Base-by-base conservation (phyloP, 2,797 vertebrate genomes). In the Onychomys arenicola region DNA sequence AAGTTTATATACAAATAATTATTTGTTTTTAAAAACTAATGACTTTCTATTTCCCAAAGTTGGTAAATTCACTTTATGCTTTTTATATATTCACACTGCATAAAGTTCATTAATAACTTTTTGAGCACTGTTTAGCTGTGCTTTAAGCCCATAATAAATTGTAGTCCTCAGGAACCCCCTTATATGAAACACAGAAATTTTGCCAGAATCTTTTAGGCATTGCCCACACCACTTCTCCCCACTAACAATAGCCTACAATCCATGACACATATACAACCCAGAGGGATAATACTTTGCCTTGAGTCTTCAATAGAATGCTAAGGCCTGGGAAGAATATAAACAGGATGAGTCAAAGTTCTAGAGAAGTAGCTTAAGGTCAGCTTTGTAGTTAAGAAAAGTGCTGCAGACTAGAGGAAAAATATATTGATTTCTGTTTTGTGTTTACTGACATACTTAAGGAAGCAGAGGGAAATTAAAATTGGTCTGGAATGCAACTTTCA, bases 1-100 rank as follows among this genome's bases (percentile, higher is more conserved):
- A 89, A 73, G 12, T 82, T 94, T 78, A 91, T 91, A 80, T 8
- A 78, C 19, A 91, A 55, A 84, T 59, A 92, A 84, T 87, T 90
- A 88, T 27, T 34, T 77, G 63, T 46, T 59, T 59, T 40, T 71
- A 63, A 91, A 89, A 96, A 16, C 1, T 21, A 78, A 82, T 89
- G 32, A 61, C 17, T 95, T 96, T 57, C 43, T 93, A 90, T 80
- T 94, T 57, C 49, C 14, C 12, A 7, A 90, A 93, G 73, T 46
- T 71, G 57, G 34, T 0, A 84, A 61, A 75, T 71, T 85, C 19
- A 82, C n/a, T 80, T 94, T 49, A 46, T 27, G 2, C 25, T 1
- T 80, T 55, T 88, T 52, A 52, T 13, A 49, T 81, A 95, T 90
- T 94, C 29, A 90, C 3, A 77, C 13, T 67, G 10, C 77, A 88